Evolutionary conservation across 37 sponge, comb jelly and placozoan species (phyloP).

Genomic region (Halisarca cf. caerulea): DNA sequence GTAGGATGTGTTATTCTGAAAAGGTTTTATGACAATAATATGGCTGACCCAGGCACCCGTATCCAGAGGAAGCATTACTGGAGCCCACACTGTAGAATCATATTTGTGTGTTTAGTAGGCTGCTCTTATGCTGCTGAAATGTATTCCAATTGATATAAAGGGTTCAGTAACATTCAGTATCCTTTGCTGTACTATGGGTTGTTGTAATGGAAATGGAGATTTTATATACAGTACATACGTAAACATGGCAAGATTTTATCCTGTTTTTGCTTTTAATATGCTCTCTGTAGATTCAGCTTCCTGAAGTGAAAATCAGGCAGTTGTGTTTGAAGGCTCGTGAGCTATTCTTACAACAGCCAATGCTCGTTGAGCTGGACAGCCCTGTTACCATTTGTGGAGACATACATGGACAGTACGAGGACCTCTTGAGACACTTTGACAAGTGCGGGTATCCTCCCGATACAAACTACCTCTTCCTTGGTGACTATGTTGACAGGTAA

Average conservation of each 20-base stretch:
- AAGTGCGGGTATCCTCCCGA: conserved; percentile 83
- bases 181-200: not conserved
- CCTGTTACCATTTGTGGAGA: conserved; percentile 91
- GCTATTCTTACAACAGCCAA: conserved; percentile 82
- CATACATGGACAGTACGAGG: conserved; percentile 90
- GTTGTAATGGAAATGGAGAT: not conserved
- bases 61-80: too few relatives aligned
- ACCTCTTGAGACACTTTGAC: conserved; percentile 82
- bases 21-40: too few relatives aligned
- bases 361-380: conserved; percentile 79
- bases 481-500: conserved; percentile 91
- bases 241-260: not conserved
- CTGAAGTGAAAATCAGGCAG: conserved; percentile 79
- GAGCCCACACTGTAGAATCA: too few relatives aligned
- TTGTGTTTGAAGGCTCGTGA: conserved; percentile 77
- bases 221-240: not conserved
- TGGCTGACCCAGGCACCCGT: too few relatives aligned
- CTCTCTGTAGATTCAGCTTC: conserved; percentile 69
- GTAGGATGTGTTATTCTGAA: too few relatives aligned
- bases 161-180: too few relatives aligned
- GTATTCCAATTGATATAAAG: too few relatives aligned
- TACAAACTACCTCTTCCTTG: conserved; percentile 84
- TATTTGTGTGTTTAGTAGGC: too few relatives aligned
- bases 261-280: not conserved
- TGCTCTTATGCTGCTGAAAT: too few relatives aligned